Evolutionary conservation across 1,140 invertebrate genomes (phyloP).

Genomic region (Copidosoma floridanum): DNA sequence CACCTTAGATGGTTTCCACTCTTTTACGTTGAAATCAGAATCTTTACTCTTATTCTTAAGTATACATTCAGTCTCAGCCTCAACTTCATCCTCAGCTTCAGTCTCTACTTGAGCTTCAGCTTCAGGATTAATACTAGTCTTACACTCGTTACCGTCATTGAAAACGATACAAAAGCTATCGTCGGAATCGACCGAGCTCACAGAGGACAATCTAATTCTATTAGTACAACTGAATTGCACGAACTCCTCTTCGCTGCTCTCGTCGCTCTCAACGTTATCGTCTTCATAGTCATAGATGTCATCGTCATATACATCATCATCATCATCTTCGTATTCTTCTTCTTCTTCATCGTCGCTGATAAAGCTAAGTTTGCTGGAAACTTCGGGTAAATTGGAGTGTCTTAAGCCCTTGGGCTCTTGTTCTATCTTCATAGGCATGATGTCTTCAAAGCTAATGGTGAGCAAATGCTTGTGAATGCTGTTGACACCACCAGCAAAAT

Average conservation of each 20-base stretch:
- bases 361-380: not conserved
- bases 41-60: too few relatives aligned
- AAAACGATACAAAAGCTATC: slow-evolving; percentile 51
- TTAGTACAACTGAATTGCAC: too few relatives aligned
- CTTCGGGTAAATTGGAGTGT: not conserved
- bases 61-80: not conserved
- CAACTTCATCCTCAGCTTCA: slow-evolving; percentile 1
- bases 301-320: not conserved
- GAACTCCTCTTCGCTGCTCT: too few relatives aligned
- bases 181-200: slow-evolving; percentile 51
- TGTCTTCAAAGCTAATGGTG: too few relatives aligned
- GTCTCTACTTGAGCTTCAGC: not conserved
- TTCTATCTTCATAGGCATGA: not conserved
- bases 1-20: too few relatives aligned
- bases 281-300: not conserved
- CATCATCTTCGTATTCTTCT: not conserved
- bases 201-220: slow-evolving; percentile 36
- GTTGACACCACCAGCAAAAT: not conserved
- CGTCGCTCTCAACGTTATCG: not conserved
- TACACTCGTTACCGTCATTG: slow-evolving; percentile 20
- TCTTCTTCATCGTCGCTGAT: not conserved
- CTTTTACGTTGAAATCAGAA: too few relatives aligned
- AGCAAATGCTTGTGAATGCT: too few relatives aligned
- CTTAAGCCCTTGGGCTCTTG: not conserved
- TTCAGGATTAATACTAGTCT: not conserved